Base-by-base conservation (phyloP, 2,113 vertebrate species). In the Hystrix cristata region DNA sequence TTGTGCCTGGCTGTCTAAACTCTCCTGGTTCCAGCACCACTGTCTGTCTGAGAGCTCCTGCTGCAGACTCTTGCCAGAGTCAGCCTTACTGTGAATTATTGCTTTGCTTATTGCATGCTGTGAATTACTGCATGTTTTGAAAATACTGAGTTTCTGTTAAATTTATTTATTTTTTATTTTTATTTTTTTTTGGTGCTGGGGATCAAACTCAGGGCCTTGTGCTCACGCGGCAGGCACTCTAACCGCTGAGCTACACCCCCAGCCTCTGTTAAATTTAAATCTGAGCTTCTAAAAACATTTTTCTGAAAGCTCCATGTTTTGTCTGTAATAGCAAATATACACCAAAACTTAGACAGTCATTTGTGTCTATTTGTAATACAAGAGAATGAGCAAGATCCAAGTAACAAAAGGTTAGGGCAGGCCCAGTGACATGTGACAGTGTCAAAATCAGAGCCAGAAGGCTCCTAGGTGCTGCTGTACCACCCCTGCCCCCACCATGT, bases 81-180 rank as follows among this genome's bases (percentile, higher is more conserved):
- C 48, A 23, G 1, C 11, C 0, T 83, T 16, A 12, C 19, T 67
- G 8, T 19, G 29, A 31, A 16, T 59, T 5, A 71, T 29, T 23
- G 4, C 81, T 84, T 51, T 60, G 53, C 59, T 95, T 80, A 13
- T 27, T 94, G 29, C 38, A 38, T 38, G 38, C 19, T 67, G 8
- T 19, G 29, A 31, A 16, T 59, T 5, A 71, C 31, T 23, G 4
- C 81, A 64, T 46, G 23, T 90, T 93, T 82, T 71, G n/a, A 87
- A 93, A 53, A 93, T 87, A 16, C 67, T 78, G 59, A 83, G 51
- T 64, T 95, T 87, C 46, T 48, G 60, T 87, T 74, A n/a, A 86
- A 82, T 31, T 80, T 79, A 78, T 43, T 46, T 23, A 23, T n/a
- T n/a, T 38, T 38, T 38, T 38, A 38, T 38, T 38, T 38, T 38